These are phyloP conservation scores for Neoascia interrupta DNA, from an alignment of 2,888 invertebrate species.

Conservation along the genomic window DNA sequence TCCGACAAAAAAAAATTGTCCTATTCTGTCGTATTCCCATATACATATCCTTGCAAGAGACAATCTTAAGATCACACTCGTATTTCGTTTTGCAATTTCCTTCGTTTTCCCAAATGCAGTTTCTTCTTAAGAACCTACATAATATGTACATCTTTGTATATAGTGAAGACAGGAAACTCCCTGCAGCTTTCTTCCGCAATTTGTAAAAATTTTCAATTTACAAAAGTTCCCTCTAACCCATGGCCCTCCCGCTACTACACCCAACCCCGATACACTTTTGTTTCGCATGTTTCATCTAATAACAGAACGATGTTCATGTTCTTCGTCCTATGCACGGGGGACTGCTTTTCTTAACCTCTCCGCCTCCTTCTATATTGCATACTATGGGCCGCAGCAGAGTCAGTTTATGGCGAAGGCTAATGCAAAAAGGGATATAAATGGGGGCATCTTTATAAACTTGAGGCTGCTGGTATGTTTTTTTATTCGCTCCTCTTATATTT, in stretches of 20 bases:
- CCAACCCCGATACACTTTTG: slow-evolving; percentile 53
- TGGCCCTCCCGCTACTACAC: not conserved
- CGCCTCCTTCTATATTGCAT: no score
- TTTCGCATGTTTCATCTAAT: slow-evolving; percentile 62
- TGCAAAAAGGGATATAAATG: no score
- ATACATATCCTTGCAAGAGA: slow-evolving; percentile 32
- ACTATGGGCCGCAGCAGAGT: no score
- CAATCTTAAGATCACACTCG: slow-evolving; percentile 46
- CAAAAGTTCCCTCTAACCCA: slow-evolving; percentile 19
- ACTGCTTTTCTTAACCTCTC: no score
- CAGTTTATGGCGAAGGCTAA: no score
- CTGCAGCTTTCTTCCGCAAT: slow-evolving; percentile 28
- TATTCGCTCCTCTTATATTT: no score
- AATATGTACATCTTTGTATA: no score
- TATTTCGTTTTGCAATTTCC: slow-evolving; percentile 33
- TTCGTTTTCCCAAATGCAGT: slow-evolving; percentile 54
- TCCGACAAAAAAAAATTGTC: slow-evolving; percentile 1
- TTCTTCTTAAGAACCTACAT: no score
- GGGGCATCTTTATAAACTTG: no score
- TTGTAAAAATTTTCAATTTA: slow-evolving; percentile 57
- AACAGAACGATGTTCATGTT: slow-evolving; percentile 62
- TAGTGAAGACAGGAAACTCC: no score
- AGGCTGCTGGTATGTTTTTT: no score
- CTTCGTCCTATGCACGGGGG: no score
- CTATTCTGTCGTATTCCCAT: not conserved